Percentiles rank a stretch among this genome's conserved stretches.
These are phyloP conservation scores for Pterobdella sp. DNA, from an alignment of 2,888 invertebrate species.

Conservation along the genomic window DNA sequence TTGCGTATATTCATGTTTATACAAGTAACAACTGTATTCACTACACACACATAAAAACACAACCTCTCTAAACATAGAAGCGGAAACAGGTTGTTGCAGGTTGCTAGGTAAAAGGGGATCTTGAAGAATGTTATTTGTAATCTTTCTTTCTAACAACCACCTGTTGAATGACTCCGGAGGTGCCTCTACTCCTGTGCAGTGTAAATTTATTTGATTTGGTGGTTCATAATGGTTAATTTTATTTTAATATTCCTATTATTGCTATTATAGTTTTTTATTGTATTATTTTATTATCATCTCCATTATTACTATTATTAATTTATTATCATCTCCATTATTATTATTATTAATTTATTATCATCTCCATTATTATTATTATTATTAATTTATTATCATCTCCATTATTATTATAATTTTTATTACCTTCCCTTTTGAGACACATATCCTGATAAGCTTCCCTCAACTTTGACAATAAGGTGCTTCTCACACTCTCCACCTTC, in stretches of 20 bases:
- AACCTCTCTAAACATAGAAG: constrained; percentile 81
- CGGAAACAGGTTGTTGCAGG: constrained; percentile 83
- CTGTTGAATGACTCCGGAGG: constrained; percentile 89
- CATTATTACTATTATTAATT: too few species aligned
- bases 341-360: too few species aligned
- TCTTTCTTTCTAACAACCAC: constrained; percentile 91
- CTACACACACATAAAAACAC: background rate
- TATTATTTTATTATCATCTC: too few species aligned
- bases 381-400: too few species aligned
- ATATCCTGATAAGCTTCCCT: constrained; percentile 85
- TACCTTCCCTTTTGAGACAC: constrained; percentile 69
- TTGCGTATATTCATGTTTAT: background rate
- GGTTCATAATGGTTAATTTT: too few species aligned
- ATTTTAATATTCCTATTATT: too few species aligned
- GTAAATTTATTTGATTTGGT: too few species aligned
- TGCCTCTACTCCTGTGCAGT: constrained; percentile 71
- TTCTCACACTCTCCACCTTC: constrained; percentile 77
- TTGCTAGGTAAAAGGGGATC: constrained; percentile 85
- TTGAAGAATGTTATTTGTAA: constrained; percentile 66
- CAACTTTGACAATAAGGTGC: constrained; percentile 71
- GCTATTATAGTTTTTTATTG: too few species aligned
- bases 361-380: too few species aligned
- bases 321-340: too few species aligned
- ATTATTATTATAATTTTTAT: too few species aligned
- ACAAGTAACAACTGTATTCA: background rate